Percentiles rank a stretch among this genome's conserved stretches.
These are phyloP conservation scores for Eulemur rubriventer DNA, from an alignment of 2,797 vertebrate genomes.

Conservation along the genomic window DNA sequence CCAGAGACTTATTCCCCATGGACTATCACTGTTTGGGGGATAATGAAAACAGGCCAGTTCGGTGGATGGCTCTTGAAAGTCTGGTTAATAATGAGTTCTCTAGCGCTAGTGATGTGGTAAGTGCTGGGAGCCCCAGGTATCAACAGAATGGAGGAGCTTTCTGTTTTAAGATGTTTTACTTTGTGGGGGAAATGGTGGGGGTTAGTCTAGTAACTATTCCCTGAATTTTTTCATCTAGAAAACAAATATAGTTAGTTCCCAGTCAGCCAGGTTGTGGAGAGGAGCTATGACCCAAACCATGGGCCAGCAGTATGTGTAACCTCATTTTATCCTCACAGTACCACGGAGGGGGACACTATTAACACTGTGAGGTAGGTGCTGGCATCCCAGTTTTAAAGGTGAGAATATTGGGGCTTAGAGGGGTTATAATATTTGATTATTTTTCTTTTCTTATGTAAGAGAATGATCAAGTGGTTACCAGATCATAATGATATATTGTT, in stretches of 20 bases:
- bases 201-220: background rate
- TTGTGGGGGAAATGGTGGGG: background rate
- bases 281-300: background rate
- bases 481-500: background rate
- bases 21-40: slow-evolving; percentile 99
- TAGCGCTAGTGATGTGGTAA: slow-evolving; percentile 98
- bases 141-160: background rate
- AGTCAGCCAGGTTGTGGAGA: background rate
- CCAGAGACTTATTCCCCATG: slow-evolving; percentile 98
- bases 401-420: background rate
- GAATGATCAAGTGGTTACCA: background rate
- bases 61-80: slow-evolving; percentile 99
- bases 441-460: background rate
- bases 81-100: slow-evolving; percentile 98
- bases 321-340: background rate
- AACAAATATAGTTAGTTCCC: background rate
- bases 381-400: background rate
- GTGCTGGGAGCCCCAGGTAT: background rate
- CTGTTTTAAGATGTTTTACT: background rate
- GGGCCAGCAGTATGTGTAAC: background rate
- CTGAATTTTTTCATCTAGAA: background rate
- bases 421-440: background rate
- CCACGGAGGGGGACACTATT: background rate
- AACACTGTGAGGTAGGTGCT: background rate
- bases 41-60: slow-evolving; percentile 97